Base-by-base conservation (phyloP, 2,113 vertebrate genomes). In the Saccopteryx bilineata region DNA sequence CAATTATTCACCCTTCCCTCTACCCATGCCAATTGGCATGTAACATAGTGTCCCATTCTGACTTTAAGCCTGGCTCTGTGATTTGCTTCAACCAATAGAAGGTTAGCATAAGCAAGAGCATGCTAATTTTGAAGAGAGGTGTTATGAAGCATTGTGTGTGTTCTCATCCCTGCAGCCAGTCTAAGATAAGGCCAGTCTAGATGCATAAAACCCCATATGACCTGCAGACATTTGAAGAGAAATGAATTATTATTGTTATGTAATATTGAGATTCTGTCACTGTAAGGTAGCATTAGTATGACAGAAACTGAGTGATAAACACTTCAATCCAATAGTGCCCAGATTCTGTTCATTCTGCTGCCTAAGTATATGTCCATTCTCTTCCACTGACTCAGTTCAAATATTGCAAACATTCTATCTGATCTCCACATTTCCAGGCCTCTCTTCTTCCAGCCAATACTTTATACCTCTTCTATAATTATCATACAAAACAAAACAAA, bases 81-180 rank as follows among this genome's bases (percentile, higher is more conserved):
- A 78, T 90, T 90, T 90, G 84, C 58, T 94, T 83, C n/a, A 89
- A 39, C 54, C 60, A 54, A 66, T 33, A 9, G 52, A 72, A 87
- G 10, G 15, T 54, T 71, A 75, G 5, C 6, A 39, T 74, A 87
- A 79, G 10, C n/a, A 19, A 74, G 21, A 87, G 50, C 6, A 28
- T 23, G 2, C 6, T 14, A 63, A 58, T 74, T 91, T 68, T 80
- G 65, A 87, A 93, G 52, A 46, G 72, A 72, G 58, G 46, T 66
- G 46, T 74, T 87, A 21, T 69, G 28, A 81, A 86, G 5, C 46
- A 65, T 60, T 84, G 14, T 72, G 15, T 82, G 33, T 31, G 6
- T 39, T 90, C 31, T 76, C 65, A 87, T 39, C 5, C 28, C 23
- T 84, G 52, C 23, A 74, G 5, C 18, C 46, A 96, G 83, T 39